Evolutionary conservation across 1,140 invertebrate species (phyloP).

Genomic region (Trissolcus basalis): DNA sequence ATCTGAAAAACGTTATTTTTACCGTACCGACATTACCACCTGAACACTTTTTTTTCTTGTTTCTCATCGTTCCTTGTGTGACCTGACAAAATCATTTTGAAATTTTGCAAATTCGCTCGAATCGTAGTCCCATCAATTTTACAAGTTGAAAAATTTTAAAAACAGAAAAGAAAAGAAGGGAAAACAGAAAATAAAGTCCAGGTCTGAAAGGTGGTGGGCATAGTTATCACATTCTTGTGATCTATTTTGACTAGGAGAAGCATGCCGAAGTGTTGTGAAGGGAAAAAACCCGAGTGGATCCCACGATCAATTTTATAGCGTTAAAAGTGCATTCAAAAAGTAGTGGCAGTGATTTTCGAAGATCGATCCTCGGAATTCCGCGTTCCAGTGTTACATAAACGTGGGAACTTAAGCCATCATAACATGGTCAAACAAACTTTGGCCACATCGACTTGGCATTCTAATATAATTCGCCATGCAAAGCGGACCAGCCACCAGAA

Average conservation of each 20-base stretch:
- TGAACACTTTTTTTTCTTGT: too few relatives aligned
- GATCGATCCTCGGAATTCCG: conserved; percentile 53
- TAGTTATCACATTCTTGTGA: too few relatives aligned
- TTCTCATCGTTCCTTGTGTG: too few relatives aligned
- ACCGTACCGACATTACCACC: too few relatives aligned
- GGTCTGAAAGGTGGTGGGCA: too few relatives aligned
- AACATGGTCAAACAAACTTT: conserved; percentile 35
- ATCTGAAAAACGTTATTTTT: too few relatives aligned
- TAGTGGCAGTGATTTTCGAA: conserved; percentile 22
- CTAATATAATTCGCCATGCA: conserved; percentile 66
- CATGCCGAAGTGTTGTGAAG: conserved; percentile 2
- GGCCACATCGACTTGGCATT: conserved; percentile 52
- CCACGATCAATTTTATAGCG: conserved; percentile 43
- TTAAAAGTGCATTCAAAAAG: conserved; percentile 46
- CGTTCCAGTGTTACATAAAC: conserved; percentile 44
- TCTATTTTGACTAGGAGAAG: conserved; percentile 9
- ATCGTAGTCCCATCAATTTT: too few relatives aligned
- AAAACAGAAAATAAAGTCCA: too few relatives aligned
- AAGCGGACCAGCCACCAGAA: conserved; percentile 30
- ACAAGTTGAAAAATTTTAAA: not conserved
- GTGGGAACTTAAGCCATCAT: conserved; percentile 53
- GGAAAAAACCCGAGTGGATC: conserved; percentile 31
- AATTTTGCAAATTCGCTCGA: too few relatives aligned
- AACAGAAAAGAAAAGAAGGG: not conserved
- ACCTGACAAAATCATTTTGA: too few relatives aligned